Evolutionary conservation across 2,113 vertebrate species (phyloP), one percentile per base, ranked within the genome.

Genomic region (Eolophus roseicapilla): DNA sequence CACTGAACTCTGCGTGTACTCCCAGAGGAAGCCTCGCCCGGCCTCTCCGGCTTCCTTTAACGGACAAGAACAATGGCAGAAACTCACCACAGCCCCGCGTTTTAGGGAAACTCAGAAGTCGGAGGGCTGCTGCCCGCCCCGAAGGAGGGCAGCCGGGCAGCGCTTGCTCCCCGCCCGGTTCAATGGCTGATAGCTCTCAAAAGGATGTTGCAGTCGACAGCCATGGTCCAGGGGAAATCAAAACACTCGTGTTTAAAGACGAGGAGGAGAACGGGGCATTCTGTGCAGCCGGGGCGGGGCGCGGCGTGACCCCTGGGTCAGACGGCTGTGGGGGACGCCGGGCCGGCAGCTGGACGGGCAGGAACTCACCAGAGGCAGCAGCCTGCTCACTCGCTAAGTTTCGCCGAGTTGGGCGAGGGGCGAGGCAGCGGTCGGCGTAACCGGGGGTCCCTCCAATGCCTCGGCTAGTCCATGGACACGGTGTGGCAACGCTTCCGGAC

Each of bases 291-390:
- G 10, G 63, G 63, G 43, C 17, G 13, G 63, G 63, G 43, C 29
- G 2, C 28, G 9, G 53, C n/a, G 25, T 10, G 35, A 10, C 20
- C 43, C 15, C 52, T 29, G 4, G 24, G 13, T 10, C 31, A 14
- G 49, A 1, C 9, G 35, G 52, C 64, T n/a, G 24, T 35, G 7
- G 14, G 23, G 49, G 20, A 1, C 33, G 25, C 53, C 11, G 15
- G 59, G 35, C 55, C 20, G 11, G 47, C 37, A 37, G 35, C 49
- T 35, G 47, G 29, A 14, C 52, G 27, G 79, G 46, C 47, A 28
- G 33, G 43, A 41, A 95, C 97, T 97, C 91, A 97, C 92, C 96
- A 29, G 28, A 27, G 59, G 60, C 86, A 74, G 87, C 70, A 87
- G 91, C 77, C 93, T 63, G 69, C 92, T 90, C 65, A 33, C 75